phyloP scores from a whole-genome alignment of 2,113 vertebrate genomes.

The Rhipidura dahli region DNA sequence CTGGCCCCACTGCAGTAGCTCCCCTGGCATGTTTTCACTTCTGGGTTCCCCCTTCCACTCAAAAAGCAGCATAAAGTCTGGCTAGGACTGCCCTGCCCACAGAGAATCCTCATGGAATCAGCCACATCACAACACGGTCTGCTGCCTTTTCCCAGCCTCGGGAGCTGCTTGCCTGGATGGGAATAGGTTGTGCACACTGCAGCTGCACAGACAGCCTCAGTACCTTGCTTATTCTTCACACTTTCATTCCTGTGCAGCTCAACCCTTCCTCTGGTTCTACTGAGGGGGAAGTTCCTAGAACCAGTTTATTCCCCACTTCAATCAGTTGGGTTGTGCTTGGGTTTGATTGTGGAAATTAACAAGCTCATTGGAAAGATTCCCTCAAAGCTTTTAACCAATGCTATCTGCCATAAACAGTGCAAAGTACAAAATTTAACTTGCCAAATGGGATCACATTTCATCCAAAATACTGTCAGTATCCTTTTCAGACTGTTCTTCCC shows the following conservation, averaged over 20 bases:
- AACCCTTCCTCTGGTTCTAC: background rate
- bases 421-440: background rate
- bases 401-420: background rate
- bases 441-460: background rate
- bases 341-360: background rate
- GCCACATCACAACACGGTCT: fast-evolving
- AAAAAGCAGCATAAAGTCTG: background rate
- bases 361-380: background rate
- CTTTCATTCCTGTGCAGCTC: background rate
- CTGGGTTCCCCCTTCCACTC: background rate
- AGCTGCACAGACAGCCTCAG: background rate
- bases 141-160: background rate
- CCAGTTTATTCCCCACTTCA: background rate
- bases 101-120: background rate
- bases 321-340: background rate
- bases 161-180: background rate
- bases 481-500: background rate
- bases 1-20: background rate
- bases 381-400: background rate
- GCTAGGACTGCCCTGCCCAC: background rate
- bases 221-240: background rate
- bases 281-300: background rate
- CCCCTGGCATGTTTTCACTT: background rate
- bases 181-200: background rate
- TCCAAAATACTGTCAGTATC: background rate